Base-by-base conservation (phyloP, 2,797 vertebrate species). In the Poecilia gillii region DNA sequence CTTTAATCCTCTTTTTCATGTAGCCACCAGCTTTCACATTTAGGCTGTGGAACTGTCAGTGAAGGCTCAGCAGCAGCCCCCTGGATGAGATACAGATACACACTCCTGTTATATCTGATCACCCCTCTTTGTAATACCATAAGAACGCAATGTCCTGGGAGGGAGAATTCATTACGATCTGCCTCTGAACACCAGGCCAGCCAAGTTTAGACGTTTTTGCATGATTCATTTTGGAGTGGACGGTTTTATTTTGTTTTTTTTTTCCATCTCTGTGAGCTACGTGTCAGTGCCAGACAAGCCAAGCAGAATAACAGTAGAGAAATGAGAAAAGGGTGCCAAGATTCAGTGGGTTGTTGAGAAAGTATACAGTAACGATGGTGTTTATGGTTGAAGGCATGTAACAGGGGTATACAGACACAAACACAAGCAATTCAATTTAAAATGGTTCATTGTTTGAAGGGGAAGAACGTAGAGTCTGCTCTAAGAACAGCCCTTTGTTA, bases 171-270 rank as follows among this genome's bases (percentile, higher is more conserved):
- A 88, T 93, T 89, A 91, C 2, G 33, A 82, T 71, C 87, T 82
- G 89, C 88, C 90, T 68, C 76, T 92, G 91, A 90, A 68, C 86
- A 43, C 71, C 83, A 14, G 77, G 82, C 71, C 83, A 49, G 91
- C 91, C 90, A 89, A 91, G 90, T 92, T 91, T 88, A 90, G 84
- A 90, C 85, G 66, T 81, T 88, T 87, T 86, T 16, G 28, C 81
- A 89, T 89, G 90, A 91, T 84, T 91, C 87, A 86, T 87, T 88
- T 86, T 89, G 45, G 73, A 81, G 78, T 79, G 80, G 74, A 68
- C 73, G 74, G 51, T 66, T 81, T 83, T 55, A 83, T 68, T 78
- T 80, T 64, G 25, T 18, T 55, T 83, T 81, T 47, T 36, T 23
- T 66, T 74, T 72, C 74, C 87, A 75, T 82, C 78, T 82, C 9